A percentile compares a stretch with the other conserved stretches of the same genome.
These are phyloP conservation scores for Adrianichthys oophorus DNA, from an alignment of 2,797 vertebrate genomes.

Conservation along the genomic window DNA sequence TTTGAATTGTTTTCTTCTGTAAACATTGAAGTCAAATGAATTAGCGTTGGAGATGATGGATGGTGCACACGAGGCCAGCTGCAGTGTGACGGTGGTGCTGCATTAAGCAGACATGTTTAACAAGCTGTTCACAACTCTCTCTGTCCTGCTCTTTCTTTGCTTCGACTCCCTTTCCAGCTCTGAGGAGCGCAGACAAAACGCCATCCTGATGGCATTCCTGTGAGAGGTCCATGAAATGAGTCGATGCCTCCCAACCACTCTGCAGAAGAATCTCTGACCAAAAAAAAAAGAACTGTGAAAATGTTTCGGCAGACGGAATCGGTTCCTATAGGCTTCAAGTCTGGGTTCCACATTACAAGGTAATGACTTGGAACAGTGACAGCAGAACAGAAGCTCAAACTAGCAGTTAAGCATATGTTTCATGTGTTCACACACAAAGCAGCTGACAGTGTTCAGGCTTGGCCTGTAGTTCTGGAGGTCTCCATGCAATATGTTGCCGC, in stretches of 20 bases:
- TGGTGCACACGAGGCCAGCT: constrained; percentile 36
- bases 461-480: constrained; percentile 60
- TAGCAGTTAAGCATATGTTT: constrained; percentile 78
- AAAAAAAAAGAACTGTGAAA: constrained; percentile 59
- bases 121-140: constrained; percentile 67
- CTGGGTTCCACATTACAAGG: constrained; percentile 69
- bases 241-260: constrained; percentile 48
- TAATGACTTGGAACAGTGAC: constrained; percentile 78
- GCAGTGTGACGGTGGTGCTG: constrained; percentile 35
- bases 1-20: constrained; percentile 54
- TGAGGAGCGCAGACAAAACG: constrained; percentile 30
- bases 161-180: background rate
- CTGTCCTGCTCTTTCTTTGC: constrained; percentile 10
- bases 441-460: constrained; percentile 65
- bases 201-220: background rate
- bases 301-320: constrained; percentile 48
- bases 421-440: constrained; percentile 62
- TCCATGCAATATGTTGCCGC: constrained; percentile 56
- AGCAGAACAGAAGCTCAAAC: constrained; percentile 70
- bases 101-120: constrained; percentile 66
- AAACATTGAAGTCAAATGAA: constrained; percentile 44
- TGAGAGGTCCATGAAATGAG: constrained; percentile 23
- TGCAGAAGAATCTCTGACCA: constrained; percentile 20
- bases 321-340: constrained; percentile 59
- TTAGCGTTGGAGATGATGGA: constrained; percentile 56